These are phyloP conservation scores for Calonectris borealis DNA, from an alignment of 2,113 vertebrate species.

Conservation along the genomic window DNA sequence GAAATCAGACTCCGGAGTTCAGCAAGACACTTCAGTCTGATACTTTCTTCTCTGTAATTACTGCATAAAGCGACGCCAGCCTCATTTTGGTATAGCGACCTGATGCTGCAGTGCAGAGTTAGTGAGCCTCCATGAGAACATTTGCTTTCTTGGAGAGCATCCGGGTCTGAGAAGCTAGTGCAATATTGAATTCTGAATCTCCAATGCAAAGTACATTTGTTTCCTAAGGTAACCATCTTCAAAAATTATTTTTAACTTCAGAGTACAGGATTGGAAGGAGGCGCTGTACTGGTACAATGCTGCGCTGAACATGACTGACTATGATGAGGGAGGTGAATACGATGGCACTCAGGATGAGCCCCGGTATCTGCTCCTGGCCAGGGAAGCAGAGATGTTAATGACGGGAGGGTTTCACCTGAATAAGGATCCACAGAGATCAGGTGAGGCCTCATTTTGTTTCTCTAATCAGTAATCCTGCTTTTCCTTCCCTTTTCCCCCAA, in stretches of 20 bases:
- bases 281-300: slow-evolving; percentile 87
- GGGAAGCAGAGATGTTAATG: slow-evolving; percentile 89
- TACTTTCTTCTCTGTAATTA: not conserved
- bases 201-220: not conserved
- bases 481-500: not conserved
- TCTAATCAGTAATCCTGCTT: not conserved
- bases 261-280: slow-evolving; percentile 85
- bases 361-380: slow-evolving; percentile 85
- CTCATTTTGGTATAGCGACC: not conserved
- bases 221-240: not conserved
- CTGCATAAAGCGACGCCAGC: not conserved
- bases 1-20: not conserved
- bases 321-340: slow-evolving; percentile 92
- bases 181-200: not conserved
- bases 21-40: not conserved
- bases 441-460: slow-evolving; percentile 50
- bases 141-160: not conserved
- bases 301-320: slow-evolving; percentile 87
- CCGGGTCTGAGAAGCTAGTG: not conserved
- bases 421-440: slow-evolving; percentile 86
- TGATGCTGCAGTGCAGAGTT: not conserved
- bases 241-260: slow-evolving; percentile 32
- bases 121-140: not conserved
- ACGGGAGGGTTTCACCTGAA: slow-evolving; percentile 78
- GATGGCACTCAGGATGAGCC: slow-evolving; percentile 93